phyloP scores from a whole-genome alignment of 2,797 vertebrate genomes.

The Scomberomorus guttatus region DNA sequence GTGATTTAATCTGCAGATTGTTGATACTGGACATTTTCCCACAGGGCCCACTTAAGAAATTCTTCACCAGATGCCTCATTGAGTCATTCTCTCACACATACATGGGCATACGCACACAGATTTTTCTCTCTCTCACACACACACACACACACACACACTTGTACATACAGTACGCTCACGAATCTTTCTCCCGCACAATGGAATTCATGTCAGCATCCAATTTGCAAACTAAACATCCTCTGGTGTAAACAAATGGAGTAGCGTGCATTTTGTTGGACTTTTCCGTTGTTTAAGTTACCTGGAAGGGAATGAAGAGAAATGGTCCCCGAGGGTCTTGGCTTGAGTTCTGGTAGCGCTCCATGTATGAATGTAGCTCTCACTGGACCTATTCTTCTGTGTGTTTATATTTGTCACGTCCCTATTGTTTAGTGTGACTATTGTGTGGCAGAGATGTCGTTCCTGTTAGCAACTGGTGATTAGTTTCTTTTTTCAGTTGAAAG shows the following conservation, averaged over 20 bases:
- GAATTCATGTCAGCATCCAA: constrained; percentile 63
- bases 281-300: constrained; percentile 66
- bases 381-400: constrained; percentile 67
- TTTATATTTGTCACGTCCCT: constrained; percentile 74
- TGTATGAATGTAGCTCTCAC: constrained; percentile 26
- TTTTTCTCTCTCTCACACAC: background rate
- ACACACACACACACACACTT: constrained; percentile 17
- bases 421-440: constrained; percentile 71
- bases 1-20: constrained; percentile 77
- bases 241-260: constrained; percentile 66
- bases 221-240: constrained; percentile 81
- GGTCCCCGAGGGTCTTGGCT: constrained; percentile 46
- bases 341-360: constrained; percentile 24
- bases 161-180: constrained; percentile 28
- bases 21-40: constrained; percentile 74
- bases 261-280: constrained; percentile 38
- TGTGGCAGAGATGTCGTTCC: constrained; percentile 46
- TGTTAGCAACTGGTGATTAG: constrained; percentile 55
- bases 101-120: background rate
- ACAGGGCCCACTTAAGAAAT: constrained; percentile 77
- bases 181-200: constrained; percentile 62
- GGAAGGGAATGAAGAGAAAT: constrained; percentile 63
- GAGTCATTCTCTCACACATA: constrained; percentile 47
- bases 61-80: constrained; percentile 55
- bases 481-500: constrained; percentile 15